Evolutionary conservation across 2,113 vertebrate genomes (phyloP), one percentile per base, ranked within the genome.

Genomic region (Xenopus laevis): DNA sequence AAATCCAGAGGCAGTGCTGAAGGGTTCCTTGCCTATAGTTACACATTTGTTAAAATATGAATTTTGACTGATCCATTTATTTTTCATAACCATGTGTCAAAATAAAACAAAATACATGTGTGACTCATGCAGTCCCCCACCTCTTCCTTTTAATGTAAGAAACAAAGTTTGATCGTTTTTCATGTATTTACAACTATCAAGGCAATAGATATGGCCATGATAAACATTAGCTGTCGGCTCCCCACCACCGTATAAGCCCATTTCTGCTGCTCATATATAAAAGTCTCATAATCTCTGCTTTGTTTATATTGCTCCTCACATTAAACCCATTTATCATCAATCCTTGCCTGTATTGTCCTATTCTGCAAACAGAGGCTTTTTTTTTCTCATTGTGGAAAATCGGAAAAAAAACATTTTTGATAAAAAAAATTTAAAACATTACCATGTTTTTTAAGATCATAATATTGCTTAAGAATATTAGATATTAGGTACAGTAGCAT

Each of bases 321-420:
- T 79, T 72, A 82, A 77, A 75, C 27, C 60, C 66, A n/a, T 76
- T 4, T 64, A 3, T 81, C 79, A 75, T 79, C 75, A 44, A 47
- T 74, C 64, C 23, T 79, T 18, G 66, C 45, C 79, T 79, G 80
- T 72, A 71, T 13, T 62, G 72, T 55, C 60, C 68, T 79, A 59
- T 74, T 80, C 74, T 72, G 78, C 72, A 47, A 12, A 77, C 71
- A 81, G 68, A 50, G 11, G 11, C 47, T 50, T 12, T n/a, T 13
- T 55, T 27, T 27, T 55, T 55, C 18, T 55, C 53, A 55, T n/a
- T 55, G 13, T 55, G 53, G 16, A 55, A n/a, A 16, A 55, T n/a
- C 16, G 16, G 52, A 27, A 1, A 1, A 55, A 53, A 15, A 53
- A 1, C 6, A 11, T 47, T 47, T 13, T 27, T 11, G 1, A 12